phyloP scores from a whole-genome alignment of 2,797 vertebrate genomes.

The Pangasius djambal region DNA sequence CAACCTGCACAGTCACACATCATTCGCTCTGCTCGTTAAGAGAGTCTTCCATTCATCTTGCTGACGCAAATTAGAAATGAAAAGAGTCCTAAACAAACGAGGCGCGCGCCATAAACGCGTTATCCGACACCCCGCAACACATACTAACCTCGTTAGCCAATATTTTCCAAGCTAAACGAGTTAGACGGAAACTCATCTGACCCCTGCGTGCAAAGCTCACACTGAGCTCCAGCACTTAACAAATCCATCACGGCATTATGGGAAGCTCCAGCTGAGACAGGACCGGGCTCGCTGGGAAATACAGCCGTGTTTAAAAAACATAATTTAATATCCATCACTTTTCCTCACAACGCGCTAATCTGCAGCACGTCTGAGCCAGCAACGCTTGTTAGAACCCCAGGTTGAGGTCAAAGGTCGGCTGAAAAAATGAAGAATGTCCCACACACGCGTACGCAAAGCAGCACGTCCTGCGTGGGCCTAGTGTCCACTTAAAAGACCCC shows the following conservation, averaged over 20 bases:
- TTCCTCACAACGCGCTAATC: slow-evolving; percentile 15
- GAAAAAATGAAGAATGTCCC: slow-evolving; percentile 28
- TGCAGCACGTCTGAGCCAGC: slow-evolving; percentile 32
- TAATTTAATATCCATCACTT: slow-evolving; percentile 35
- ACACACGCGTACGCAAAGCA: slow-evolving; percentile 8
- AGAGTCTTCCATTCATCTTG: slow-evolving; percentile 90
- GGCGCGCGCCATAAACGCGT: slow-evolving; percentile 90
- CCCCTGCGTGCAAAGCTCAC: slow-evolving; percentile 71
- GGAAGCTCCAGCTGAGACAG: slow-evolving; percentile 64
- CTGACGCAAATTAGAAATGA: slow-evolving; percentile 97
- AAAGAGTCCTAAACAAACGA: slow-evolving; percentile 92
- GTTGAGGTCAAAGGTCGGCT: slow-evolving; percentile 41
- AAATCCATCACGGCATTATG: slow-evolving; percentile 56
- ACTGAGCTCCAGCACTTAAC: slow-evolving; percentile 73
- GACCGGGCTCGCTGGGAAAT: slow-evolving; percentile 78
- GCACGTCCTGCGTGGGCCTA: slow-evolving; percentile 68
- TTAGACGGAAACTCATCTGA: slow-evolving; percentile 67
- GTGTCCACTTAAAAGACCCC: slow-evolving; percentile 78
- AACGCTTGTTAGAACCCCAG: slow-evolving; percentile 52
- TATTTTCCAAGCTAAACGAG: slow-evolving; percentile 50
- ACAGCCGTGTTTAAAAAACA: slow-evolving; percentile 57
- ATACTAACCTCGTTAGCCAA: slow-evolving; percentile 55
- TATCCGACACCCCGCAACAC: slow-evolving; percentile 71
- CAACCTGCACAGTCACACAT: slow-evolving; percentile 73
- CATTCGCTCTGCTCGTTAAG: slow-evolving; percentile 81